Base-by-base conservation (phyloP, 2,888 invertebrate species). In the Margaritifera margaritifera region DNA sequence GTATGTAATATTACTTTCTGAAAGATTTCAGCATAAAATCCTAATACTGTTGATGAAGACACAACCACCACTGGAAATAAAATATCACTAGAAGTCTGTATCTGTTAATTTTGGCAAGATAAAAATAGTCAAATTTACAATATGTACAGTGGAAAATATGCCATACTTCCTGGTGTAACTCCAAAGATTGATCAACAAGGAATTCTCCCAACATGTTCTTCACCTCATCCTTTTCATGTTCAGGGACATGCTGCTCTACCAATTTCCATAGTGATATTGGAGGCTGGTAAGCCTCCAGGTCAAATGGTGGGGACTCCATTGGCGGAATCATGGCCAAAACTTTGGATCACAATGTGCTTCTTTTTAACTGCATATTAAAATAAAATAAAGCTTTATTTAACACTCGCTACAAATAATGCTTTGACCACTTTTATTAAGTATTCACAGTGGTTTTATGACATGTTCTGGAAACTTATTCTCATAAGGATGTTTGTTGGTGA, bases 201-300 rank as follows among this genome's bases (percentile, higher is more conserved):
- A 85, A 86, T 64, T 81, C 84, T 67, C 89, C 89, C 22, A 89
- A 77, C 80, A 88, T 86, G 27, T 79, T 83, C 72, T 86, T 87
- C 6, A 89, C 79, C 72, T 89, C 89, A 50, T 84, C 81, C 56
- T 78, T 79, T 67, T 89, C 89, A 78, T 85, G 79, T 11, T 68
- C 70, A n/a, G 84, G 82, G 4, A 85, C 84, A 78, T 84, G 72
- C 57, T 86, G 82, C 69, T 88, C 82, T n/a, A 89, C 84, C 53
- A 89, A 74, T 59, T 70, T 74, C 89, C 89, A 89, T 52, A 89
- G 72, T 6, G 87, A 88, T 54, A 81, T 69, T n/a, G 89, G 89
- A 8, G 87, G 86, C 63, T 85, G 80, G 75, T 88, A 89, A 1
- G 76, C 85, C 66, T 74, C 72, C 56, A 80, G 75, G 61, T 82